A percentile compares a stretch with the other conserved stretches of the same genome.
phyloP scores from a whole-genome alignment of 1,140 invertebrate species.

The Cecropterus lyciades region DNA sequence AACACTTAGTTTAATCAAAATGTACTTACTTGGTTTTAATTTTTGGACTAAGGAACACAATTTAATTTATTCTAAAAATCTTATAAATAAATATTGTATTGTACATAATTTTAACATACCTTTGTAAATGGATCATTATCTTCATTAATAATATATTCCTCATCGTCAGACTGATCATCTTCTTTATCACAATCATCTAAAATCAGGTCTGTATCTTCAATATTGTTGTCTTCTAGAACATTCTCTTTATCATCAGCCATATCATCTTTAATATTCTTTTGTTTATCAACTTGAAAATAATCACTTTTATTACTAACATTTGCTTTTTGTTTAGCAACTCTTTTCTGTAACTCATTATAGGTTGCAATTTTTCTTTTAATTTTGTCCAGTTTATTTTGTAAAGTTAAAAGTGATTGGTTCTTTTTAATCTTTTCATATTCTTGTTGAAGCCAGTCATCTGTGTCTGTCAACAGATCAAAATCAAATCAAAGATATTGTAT shows the following conservation, averaged over 20 bases:
- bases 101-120: no score
- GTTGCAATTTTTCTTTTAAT: constrained; percentile 85
- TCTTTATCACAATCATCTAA: constrained; percentile 82
- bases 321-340: constrained; percentile 72
- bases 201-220: constrained; percentile 69
- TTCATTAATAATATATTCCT: constrained; percentile 61
- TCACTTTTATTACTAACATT: constrained; percentile 59
- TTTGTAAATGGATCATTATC: constrained; percentile 75
- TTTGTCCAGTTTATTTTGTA: constrained; percentile 85
- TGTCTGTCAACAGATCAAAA: constrained; percentile 48
- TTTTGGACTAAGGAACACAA: no score
- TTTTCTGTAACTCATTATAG: constrained; percentile 79
- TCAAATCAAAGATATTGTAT: no score
- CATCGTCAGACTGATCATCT: constrained; percentile 76
- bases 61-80: no score
- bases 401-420: constrained; percentile 79
- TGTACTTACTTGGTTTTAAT: no score
- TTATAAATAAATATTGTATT: no score
- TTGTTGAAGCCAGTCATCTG: constrained; percentile 87
- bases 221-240: constrained; percentile 67
- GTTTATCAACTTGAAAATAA: constrained; percentile 47
- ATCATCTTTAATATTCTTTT: constrained; percentile 47
- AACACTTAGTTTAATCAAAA: no score
- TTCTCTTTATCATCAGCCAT: constrained; percentile 52
- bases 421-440: constrained; percentile 87